Percentiles rank a stretch among this genome's conserved stretches.
phyloP scores from a whole-genome alignment of 2,888 invertebrate species.

The Oscheius onirici region DNA sequence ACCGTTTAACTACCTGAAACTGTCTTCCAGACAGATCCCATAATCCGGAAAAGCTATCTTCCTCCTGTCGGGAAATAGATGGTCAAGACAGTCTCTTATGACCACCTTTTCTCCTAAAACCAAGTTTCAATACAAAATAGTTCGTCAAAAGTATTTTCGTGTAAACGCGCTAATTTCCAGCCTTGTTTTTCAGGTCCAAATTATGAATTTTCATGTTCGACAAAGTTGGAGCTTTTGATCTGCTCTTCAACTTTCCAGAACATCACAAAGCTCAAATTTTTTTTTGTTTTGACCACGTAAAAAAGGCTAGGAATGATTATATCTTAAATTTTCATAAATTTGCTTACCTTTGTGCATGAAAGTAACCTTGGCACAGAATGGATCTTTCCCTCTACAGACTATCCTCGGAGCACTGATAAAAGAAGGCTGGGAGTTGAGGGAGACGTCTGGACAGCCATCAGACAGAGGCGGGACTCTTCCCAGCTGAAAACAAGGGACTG shows the following conservation, averaged over 20 bases:
- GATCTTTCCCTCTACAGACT: not conserved
- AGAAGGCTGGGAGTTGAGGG: conserved; percentile 7
- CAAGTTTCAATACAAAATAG: not conserved
- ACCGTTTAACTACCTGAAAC: not conserved
- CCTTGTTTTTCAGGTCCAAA: not conserved
- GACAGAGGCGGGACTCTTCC: not conserved
- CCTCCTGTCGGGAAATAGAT: not conserved
- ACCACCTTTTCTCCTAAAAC: conserved; percentile 21
- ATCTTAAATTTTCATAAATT: too few species aligned
- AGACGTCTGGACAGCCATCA: conserved; percentile 22
- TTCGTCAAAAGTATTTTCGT: not conserved
- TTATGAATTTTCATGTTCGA: too few species aligned
- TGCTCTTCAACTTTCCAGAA: too few species aligned
- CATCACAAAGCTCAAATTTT: too few species aligned
- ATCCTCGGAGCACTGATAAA: conserved; percentile 12
- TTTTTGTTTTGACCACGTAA: too few species aligned
- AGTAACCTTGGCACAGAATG: conserved; percentile 6
- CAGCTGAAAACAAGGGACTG: not conserved
- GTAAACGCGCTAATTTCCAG: not conserved
- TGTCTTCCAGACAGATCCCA: too few species aligned
- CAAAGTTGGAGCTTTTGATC: too few species aligned
- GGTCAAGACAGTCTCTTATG: conserved; percentile 10
- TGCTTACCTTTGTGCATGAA: conserved; percentile 20
- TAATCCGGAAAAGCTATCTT: too few species aligned
- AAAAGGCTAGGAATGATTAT: too few species aligned